These are phyloP conservation scores for Rhopalosiphum nymphaeae DNA, from an alignment of 2,888 invertebrate genomes.

Conservation along the genomic window DNA sequence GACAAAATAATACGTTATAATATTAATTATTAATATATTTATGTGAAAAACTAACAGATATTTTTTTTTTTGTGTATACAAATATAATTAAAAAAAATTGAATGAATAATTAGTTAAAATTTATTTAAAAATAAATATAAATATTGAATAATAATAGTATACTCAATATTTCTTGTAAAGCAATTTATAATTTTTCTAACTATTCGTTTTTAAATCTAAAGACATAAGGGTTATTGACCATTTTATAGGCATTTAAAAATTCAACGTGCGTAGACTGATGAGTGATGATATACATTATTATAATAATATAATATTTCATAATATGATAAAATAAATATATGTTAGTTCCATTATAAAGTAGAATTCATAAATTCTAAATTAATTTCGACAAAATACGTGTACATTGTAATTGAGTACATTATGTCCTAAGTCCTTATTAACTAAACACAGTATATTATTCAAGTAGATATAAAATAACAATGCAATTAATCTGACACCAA, in stretches of 20 bases:
- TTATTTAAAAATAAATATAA: neutral
- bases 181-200: neutral
- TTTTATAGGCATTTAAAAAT: neutral
- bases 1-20: neutral
- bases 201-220: neutral
- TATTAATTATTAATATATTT: neutral
- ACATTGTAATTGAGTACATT: neutral
- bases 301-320: neutral
- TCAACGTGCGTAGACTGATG: neutral
- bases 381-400: neutral
- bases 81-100: neutral
- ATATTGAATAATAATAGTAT: neutral
- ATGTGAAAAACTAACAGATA: neutral
- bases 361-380: neutral
- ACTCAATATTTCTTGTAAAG: neutral
- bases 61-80: too few relatives aligned
- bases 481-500: neutral
- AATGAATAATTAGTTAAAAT: neutral
- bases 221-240: constrained; percentile 38
- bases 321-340: neutral
- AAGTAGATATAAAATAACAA: neutral
- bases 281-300: neutral
- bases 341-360: neutral
- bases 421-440: neutral
- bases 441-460: neutral